Evolutionary conservation across 2,797 vertebrate species (phyloP), one percentile per base, ranked within the genome.

Genomic region (Anabas testudineus): DNA sequence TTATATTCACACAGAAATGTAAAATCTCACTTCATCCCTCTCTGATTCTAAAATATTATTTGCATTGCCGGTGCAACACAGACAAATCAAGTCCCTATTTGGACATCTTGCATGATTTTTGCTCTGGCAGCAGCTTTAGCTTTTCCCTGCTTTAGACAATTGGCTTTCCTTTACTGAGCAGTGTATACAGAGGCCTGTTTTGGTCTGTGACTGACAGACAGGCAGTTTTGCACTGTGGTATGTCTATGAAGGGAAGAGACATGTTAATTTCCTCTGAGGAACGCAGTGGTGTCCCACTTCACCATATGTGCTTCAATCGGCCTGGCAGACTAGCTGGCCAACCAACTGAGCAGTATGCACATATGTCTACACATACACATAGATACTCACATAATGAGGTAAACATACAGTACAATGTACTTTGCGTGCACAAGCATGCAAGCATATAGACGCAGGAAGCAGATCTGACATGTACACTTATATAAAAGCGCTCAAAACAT

Each of bases 261-360:
- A 61, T 87, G 77, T 82, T 88, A 90, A 90, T 83, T 79, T 61
- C 74, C 67, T 76, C 80, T 79, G 73, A 77, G 71, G 67, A 79
- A 71, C 71, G 69, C 49, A 43, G 55, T 26, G 63, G 60, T 51
- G 42, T 82, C 75, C 63, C 3, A 22, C 65, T 80, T 61, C 0
- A 10, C 61, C 61, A 72, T 66, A 39, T 81, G 66, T 79, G 78
- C 62, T 63, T 39, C 71, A 80, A 74, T 36, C 64, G 53, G 24
- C 10, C 36, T 61, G 36, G 32, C 63, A 34, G 41, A 56, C 43
- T 46, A 53, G 37, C 32, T 55, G 22, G 10, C 65, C 28, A 28
- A 66, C 26, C 59, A 70, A 43, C 28, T 34, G 57, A 42, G 43
- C 56, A 52, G 10, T 32, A 32, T 32, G 32, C 30, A 76, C 53